These are phyloP conservation scores for Cheilosia scutellata DNA, from an alignment of 2,888 invertebrate genomes.

Conservation along the genomic window DNA sequence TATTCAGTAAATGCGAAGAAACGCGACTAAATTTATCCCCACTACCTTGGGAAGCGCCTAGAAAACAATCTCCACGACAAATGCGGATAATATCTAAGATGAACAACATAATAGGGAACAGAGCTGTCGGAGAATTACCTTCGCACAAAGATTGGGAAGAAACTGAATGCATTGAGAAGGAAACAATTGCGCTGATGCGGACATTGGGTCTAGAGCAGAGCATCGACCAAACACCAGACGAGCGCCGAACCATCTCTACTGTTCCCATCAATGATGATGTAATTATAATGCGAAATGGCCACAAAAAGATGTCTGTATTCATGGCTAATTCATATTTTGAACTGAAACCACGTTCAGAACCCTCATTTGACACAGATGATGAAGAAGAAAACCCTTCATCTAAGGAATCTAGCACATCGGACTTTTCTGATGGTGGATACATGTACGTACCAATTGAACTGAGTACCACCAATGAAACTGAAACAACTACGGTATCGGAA, in stretches of 20 bases:
- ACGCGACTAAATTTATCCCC: constrained; percentile 28
- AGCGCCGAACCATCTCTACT: constrained; percentile 77
- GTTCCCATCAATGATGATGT: constrained; percentile 75
- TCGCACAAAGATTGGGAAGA: constrained; percentile 80
- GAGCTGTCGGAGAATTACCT: constrained; percentile 80
- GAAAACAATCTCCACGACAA: constrained; percentile 29
- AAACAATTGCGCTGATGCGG: constrained; percentile 81
- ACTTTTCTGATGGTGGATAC: constrained; percentile 21
- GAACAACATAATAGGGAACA: constrained; percentile 79
- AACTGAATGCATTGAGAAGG: constrained; percentile 78
- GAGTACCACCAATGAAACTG: constrained; percentile 16
- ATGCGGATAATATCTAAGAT: constrained; percentile 80
- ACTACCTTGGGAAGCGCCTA: constrained; percentile 61
- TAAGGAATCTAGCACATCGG: constrained; percentile 31
- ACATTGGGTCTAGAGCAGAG: constrained; percentile 79
- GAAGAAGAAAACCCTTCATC: constrained; percentile 1
- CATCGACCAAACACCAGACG: constrained; percentile 74
- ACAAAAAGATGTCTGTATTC: constrained; percentile 78
- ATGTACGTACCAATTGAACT: constrained; percentile 37
- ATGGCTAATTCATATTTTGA: constrained; percentile 77
- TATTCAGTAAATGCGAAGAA: constrained; percentile 78
- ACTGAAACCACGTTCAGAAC: constrained; percentile 44
- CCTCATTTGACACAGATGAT: constrained; percentile 27
- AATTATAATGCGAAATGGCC: constrained; percentile 77
- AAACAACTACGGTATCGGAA: constrained; percentile 2